phyloP scores from a whole-genome alignment of 2,113 vertebrate genomes.

The Erythrocebus patas region DNA sequence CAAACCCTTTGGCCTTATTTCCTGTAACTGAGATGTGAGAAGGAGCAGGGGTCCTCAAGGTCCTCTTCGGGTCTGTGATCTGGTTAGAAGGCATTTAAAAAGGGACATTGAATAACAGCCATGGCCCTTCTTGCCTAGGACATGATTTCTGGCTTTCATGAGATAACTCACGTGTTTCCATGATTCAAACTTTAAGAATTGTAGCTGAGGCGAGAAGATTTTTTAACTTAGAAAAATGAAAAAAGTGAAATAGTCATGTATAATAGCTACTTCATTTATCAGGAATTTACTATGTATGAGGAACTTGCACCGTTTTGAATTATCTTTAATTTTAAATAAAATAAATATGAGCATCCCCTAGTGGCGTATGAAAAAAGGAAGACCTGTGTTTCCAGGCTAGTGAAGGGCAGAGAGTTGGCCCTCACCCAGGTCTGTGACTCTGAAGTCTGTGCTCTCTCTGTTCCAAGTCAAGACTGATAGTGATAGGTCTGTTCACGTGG shows the following conservation, averaged over 20 bases:
- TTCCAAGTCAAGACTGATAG: fast-evolving
- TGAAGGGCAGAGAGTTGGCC: neutral
- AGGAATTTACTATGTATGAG: neutral
- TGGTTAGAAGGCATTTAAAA: neutral
- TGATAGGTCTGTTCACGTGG: fast-evolving
- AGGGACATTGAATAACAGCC: fast-evolving
- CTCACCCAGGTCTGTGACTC: fast-evolving
- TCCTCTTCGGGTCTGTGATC: neutral
- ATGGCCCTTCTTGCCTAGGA: neutral
- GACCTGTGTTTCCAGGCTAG: neutral
- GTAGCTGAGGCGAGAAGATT: fast-evolving
- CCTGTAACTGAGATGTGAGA: neutral
- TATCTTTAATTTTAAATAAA: neutral
- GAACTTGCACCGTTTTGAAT: neutral
- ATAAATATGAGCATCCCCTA: neutral
- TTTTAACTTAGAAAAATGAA: neutral
- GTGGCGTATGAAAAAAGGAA: neutral
- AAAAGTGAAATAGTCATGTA: too few species aligned
- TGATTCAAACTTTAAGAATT: neutral
- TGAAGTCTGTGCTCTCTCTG: neutral
- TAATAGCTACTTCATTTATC: neutral
- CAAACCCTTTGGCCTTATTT: neutral
- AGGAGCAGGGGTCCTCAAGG: neutral
- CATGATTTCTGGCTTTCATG: neutral
- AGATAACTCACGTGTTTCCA: neutral